Base-by-base conservation (phyloP, 1,140 invertebrate genomes). In the Druon quercuslanigerum region DNA sequence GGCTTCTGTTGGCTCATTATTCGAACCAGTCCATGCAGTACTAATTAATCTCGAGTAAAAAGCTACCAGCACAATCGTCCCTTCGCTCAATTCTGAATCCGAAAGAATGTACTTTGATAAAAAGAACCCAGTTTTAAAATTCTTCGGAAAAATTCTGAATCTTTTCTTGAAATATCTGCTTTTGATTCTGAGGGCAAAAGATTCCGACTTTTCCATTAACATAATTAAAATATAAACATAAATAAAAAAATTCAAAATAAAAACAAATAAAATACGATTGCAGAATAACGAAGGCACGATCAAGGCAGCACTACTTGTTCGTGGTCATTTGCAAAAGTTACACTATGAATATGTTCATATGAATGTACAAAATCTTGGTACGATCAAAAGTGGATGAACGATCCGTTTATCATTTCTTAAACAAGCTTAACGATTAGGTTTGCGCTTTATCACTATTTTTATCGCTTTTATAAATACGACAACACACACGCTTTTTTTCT, bases 321-420 rank as follows among this genome's bases (percentile, higher is more conserved):
- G 60, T 66, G 60, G 60, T 66, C 60, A 16, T 33, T 66, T 60
- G 20, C 20, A 66, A 66, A 66, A 66, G 20, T 66, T 66, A 66
- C 40, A 66, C 60, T 66, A 66, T 33, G 46, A 66, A 66, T 66
- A 66, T 66, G 25, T 86, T 88, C 82, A 85, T 90, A 90, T 84
- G 87, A 90, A 90, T 90, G 89, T 90, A 90, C 90, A 90, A 90
- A 90, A 90, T 85, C 79, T 84, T 78, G 74, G 82, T 87, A 88
- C 79, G 85, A 86, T 85, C 87, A 87, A 88, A 86, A 80, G 83
- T 80, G 83, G 84, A 86, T 87, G 85, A 84, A 85, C 83, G 84
- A 84, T 84, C 83, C 81, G 82, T 82, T 83, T 74, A 77, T 85
- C 83, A 74, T 79, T 75, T 77, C 79, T 66, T 77, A 81, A 76